These are phyloP conservation scores for Loriculus beryllinus DNA, from an alignment of 2,797 vertebrate genomes.

Conservation along the genomic window DNA sequence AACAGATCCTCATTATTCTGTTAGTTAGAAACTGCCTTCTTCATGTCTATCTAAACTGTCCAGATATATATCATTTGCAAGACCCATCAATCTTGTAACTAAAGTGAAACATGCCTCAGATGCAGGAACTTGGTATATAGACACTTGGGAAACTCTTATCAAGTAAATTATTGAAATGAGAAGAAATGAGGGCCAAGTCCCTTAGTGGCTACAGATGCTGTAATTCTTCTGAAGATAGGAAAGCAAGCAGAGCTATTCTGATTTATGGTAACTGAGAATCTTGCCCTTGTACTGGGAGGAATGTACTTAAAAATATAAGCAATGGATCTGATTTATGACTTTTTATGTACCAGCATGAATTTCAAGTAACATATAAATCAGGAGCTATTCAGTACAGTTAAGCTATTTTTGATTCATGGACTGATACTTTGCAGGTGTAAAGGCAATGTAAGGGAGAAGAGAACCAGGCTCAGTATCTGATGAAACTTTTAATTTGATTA, in stretches of 20 bases:
- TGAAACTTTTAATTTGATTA: background rate
- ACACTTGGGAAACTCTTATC: background rate
- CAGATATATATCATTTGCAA: background rate
- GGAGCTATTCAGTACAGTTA: background rate
- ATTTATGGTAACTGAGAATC: conserved; percentile 27
- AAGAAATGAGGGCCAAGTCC: background rate
- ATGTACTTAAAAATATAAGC: conserved; percentile 31
- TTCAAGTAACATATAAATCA: conserved; percentile 26
- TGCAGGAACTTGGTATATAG: background rate
- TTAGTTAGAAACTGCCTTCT: background rate
- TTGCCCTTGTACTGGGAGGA: background rate
- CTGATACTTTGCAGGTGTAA: background rate
- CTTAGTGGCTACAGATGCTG: background rate
- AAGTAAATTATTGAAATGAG: conserved; percentile 39
- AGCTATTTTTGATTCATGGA: background rate
- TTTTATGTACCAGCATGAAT: background rate
- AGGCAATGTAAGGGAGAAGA: background rate
- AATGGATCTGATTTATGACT: background rate
- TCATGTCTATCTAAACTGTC: background rate
- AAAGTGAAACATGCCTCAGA: background rate
- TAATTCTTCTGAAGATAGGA: background rate
- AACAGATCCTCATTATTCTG: background rate
- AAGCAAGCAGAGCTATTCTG: conserved; percentile 20
- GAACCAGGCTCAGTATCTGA: background rate
- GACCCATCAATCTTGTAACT: background rate